phyloP scores from a whole-genome alignment of 2,113 vertebrate species.

The Haplotaxodon microlepis region DNA sequence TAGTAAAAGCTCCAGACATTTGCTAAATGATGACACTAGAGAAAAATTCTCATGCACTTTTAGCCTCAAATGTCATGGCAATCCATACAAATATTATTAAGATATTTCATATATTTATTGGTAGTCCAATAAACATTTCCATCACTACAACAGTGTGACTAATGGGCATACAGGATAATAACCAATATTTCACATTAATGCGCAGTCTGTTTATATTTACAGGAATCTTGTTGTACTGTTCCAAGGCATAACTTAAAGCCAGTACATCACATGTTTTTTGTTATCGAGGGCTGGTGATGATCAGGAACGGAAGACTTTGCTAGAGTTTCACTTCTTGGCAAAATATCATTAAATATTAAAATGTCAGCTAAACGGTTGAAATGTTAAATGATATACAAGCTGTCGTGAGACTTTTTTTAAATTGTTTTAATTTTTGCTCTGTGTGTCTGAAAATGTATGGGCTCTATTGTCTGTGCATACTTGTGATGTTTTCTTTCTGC shows the following conservation, averaged over 20 bases:
- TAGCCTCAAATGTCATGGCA: background rate
- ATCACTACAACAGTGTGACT: background rate
- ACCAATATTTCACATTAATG: background rate
- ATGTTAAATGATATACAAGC: background rate
- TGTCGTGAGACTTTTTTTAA: fast-evolving
- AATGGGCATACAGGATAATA: background rate
- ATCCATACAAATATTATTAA: background rate
- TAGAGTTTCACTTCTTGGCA: background rate
- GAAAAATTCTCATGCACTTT: background rate
- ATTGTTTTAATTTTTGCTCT: background rate
- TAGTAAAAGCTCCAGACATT: background rate
- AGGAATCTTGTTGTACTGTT: background rate
- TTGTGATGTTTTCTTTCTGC: background rate
- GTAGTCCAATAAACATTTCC: background rate
- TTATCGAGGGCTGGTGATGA: background rate
- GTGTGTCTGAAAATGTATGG: background rate
- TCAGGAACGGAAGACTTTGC: background rate
- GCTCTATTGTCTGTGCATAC: background rate
- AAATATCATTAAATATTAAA: background rate
- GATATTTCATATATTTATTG: background rate
- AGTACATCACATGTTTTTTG: background rate
- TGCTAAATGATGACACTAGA: background rate
- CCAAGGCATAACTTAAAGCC: background rate
- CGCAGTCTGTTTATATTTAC: background rate
- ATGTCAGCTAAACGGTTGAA: background rate